Conservation (phyloP, 2,797 vertebrate genomes). For the Heliangelus exortis region DNA sequence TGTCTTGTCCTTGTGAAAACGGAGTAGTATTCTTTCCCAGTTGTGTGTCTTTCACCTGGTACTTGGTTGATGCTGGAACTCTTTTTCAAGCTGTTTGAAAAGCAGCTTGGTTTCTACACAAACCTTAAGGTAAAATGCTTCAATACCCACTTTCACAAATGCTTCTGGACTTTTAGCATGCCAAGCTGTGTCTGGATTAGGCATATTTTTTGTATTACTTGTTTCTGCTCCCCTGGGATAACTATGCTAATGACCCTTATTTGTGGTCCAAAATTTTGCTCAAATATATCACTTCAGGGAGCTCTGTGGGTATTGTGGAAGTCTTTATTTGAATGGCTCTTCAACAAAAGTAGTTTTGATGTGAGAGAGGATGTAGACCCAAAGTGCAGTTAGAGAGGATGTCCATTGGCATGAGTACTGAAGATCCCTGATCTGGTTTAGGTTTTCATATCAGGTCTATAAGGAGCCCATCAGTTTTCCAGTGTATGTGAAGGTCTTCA, state of each 20-base stretch:
- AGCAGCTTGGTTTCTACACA: not conserved
- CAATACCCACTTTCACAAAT: not conserved
- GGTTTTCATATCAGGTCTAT: not conserved
- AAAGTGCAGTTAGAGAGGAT: not conserved
- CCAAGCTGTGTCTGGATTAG: not conserved
- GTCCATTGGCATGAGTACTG: not conserved
- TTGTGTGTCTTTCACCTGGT: not conserved
- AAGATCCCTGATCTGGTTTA: not conserved
- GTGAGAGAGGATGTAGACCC: not conserved
- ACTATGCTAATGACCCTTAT: not conserved
- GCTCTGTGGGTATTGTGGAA: not conserved
- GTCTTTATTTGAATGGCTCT: not conserved
- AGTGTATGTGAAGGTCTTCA: not conserved
- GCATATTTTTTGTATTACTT: not conserved
- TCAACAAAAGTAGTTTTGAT: not conserved
- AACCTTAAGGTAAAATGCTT: not conserved
- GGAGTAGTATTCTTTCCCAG: not conserved
- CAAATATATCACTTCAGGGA: not conserved
- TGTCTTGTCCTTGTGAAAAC: not conserved
- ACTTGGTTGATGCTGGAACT: not conserved
- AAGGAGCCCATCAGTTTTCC: not conserved
- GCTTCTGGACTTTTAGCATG: not conserved
- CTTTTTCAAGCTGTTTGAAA: not conserved
- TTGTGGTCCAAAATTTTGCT: not conserved
- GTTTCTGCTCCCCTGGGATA: not conserved